Conservation (phyloP, 2,797 vertebrate genomes). For the Sebastes iracundus region DNA sequence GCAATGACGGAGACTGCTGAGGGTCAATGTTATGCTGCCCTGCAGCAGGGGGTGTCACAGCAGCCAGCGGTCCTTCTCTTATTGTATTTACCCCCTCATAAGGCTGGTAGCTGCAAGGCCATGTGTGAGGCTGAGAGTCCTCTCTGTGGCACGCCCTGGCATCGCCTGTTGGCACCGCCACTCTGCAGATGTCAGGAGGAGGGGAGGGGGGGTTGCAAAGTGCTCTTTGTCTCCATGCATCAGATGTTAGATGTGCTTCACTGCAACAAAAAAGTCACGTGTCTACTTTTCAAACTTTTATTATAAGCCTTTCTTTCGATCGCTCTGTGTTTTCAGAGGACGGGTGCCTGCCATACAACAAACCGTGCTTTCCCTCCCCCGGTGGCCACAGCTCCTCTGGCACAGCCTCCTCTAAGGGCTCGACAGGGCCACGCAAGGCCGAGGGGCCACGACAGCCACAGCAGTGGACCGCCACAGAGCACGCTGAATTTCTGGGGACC, state of each 20-base stretch:
- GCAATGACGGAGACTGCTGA: slow-evolving; percentile 56
- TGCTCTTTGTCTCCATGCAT: slow-evolving; percentile 56
- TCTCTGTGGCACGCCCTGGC: slow-evolving; percentile 66
- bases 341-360: slow-evolving; percentile 93
- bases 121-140: slow-evolving; percentile 64
- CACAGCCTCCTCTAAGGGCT: slow-evolving; percentile 96
- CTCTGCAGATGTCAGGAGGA: slow-evolving; percentile 66
- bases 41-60: slow-evolving; percentile 60
- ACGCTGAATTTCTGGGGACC: slow-evolving; percentile 92
- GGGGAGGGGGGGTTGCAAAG: slow-evolving; percentile 13
- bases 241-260: slow-evolving; percentile 57
- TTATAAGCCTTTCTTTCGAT: not conserved
- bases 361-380: slow-evolving; percentile 96
- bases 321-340: slow-evolving; percentile 86
- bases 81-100: slow-evolving; percentile 64
- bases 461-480: slow-evolving; percentile 91
- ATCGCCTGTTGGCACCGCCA: slow-evolving; percentile 65
- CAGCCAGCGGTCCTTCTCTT: slow-evolving; percentile 62
- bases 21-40: slow-evolving; percentile 68
- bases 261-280: slow-evolving; percentile 36
- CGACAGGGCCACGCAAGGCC: slow-evolving; percentile 94
- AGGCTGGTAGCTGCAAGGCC: slow-evolving; percentile 49
- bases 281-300: slow-evolving; percentile 12
- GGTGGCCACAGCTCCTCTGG: slow-evolving; percentile 98
- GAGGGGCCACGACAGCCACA: slow-evolving; percentile 90